phyloP scores from a whole-genome alignment of 2,113 vertebrate genomes.

The Hipposideros armiger region DNA sequence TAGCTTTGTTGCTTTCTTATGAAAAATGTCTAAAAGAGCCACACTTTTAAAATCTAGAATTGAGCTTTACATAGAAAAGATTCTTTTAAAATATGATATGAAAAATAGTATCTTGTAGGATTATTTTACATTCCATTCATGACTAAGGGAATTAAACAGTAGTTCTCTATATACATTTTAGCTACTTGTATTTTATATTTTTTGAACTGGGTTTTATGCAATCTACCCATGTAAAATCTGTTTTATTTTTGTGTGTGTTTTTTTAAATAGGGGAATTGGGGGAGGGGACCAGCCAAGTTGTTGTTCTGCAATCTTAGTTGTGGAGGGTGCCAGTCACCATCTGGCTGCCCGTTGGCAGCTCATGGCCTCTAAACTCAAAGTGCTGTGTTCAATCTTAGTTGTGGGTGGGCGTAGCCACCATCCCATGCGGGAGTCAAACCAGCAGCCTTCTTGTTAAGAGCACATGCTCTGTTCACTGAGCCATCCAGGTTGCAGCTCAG shows the following conservation, averaged over 20 bases:
- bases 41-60: neutral
- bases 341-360: too few relatives aligned
- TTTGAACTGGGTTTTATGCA: neutral
- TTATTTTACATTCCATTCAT: conserved; percentile 34
- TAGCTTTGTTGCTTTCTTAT: neutral
- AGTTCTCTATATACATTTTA: neutral
- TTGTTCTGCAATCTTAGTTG: too few relatives aligned
- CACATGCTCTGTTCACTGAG: too few relatives aligned
- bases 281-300: too few relatives aligned
- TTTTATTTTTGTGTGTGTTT: neutral
- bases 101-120: neutral
- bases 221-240: neutral
- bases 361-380: too few relatives aligned
- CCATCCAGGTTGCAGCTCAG: too few relatives aligned
- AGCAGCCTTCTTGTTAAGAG: too few relatives aligned
- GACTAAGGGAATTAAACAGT: neutral
- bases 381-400: too few relatives aligned
- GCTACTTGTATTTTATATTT: neutral
- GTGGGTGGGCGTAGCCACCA: too few relatives aligned
- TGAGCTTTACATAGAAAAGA: neutral
- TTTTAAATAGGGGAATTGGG: too few relatives aligned
- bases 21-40: neutral
- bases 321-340: too few relatives aligned
- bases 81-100: neutral
- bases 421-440: too few relatives aligned